Conservation (phyloP, 2,888 invertebrate genomes). For the Drosophila peninsularis region DNA sequence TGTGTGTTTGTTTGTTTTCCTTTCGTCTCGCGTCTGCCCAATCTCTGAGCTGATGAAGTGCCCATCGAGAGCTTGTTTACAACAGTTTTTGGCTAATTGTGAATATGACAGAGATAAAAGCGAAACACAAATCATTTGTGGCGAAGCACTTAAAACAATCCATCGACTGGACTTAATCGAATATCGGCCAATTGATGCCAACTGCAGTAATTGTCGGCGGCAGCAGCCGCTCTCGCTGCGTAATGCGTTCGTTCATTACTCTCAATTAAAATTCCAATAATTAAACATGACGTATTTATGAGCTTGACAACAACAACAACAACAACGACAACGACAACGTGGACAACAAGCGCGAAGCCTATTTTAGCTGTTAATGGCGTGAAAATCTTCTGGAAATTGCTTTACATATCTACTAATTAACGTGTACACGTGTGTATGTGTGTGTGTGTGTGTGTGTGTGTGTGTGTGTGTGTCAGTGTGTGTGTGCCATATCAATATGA, state of each 20-base stretch:
- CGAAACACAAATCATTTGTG: constrained; percentile 18
- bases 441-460: background rate
- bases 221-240: constrained; percentile 17
- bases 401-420: constrained; percentile 20
- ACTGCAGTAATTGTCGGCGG: constrained; percentile 18
- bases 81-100: constrained; percentile 8
- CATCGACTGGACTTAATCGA: background rate
- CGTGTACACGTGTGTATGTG: constrained; percentile 9
- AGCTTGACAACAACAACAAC: constrained; percentile 61
- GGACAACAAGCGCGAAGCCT: constrained; percentile 11
- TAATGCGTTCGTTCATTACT: constrained; percentile 64
- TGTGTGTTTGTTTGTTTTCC: constrained; percentile 23
- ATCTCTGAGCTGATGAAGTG: constrained; percentile 10
- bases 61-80: constrained; percentile 6
- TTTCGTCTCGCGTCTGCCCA: constrained; percentile 1
- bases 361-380: constrained; percentile 43
- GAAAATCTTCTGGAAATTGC: constrained; percentile 41
- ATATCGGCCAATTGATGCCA: constrained; percentile 13
- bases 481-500: constrained; percentile 31
- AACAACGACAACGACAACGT: background rate
- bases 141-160: constrained; percentile 13
- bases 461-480: background rate
- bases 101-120: background rate
- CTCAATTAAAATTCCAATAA: constrained; percentile 74
- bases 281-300: constrained; percentile 82